Evolutionary conservation across 2,888 invertebrate species (phyloP), one percentile per base, ranked within the genome.

Genomic region (Drosophila paramelanica): DNA sequence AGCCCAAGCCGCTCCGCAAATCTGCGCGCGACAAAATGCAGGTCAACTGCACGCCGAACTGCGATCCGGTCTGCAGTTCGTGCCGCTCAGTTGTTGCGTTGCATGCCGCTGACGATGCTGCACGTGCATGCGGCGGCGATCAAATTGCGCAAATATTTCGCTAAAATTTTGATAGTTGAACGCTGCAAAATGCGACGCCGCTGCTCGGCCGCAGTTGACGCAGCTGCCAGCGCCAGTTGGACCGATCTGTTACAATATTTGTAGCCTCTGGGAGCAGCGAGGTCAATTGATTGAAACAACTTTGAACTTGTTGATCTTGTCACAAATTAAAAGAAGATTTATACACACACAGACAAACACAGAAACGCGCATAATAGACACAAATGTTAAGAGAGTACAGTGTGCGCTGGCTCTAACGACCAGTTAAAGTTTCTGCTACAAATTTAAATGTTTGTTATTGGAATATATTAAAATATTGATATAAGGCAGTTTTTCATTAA

Each of bases 301-400:
- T 92, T 92, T 92, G 92, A 92, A 92, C 92, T 92, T 90, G 92
- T 91, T 92, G 92, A 92, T 92, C 92, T 92, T 92, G 92, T 91
- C 91, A 91, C 92, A 92, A 91, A 92, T 92, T 92, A 92, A 91
- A 90, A 89, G 85, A 91, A 91, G 91, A 91, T 91, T 91, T 91
- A 81, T 79, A 65, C 68, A 80, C 73, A 74, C 46, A 51, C 51
- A 67, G 58, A 73, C 61, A 27, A 10, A 27, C 14, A 14, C 14
- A 23, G 25, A 56, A 52, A 65, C 52, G 53, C 59, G 55, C 62
- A 66, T 51, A 59, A 49, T 69, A 68, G 56, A 61, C 20, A 50
- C 51, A 53, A 14, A 38, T 33, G 6, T 23, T 23, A 23, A 46
- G 42, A 17, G 11, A 38, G 53, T 56, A 88, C 81, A 85, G 88